Percentiles rank a stretch among this genome's conserved stretches.
Conservation (phyloP, 2,113 vertebrate genomes). For the Peromyscus californicus region DNA sequence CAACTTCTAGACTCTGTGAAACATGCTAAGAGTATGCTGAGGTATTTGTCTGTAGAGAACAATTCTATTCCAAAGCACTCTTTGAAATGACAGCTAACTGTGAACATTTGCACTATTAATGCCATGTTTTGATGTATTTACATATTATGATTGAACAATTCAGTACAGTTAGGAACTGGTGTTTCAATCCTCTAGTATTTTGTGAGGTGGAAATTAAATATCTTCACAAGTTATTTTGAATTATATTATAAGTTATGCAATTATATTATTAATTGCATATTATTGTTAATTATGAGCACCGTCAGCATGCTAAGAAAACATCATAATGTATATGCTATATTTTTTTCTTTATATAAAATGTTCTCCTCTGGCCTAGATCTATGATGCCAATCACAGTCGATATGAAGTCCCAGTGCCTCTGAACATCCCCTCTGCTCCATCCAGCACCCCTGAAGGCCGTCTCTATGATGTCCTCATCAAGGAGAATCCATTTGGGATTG, state of each 20-base stretch:
- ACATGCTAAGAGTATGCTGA: not conserved
- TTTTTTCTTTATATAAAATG: not conserved
- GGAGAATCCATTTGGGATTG: constrained; percentile 90
- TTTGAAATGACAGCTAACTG: not conserved
- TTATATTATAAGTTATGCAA: not conserved
- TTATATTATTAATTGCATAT: not conserved
- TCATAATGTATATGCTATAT: fast-evolving
- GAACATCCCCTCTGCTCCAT: constrained; percentile 82
- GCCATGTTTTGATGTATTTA: not conserved
- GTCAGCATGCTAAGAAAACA: not conserved
- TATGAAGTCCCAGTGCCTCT: constrained; percentile 93
- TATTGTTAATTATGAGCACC: not conserved
- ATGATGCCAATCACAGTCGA: constrained; percentile 88
- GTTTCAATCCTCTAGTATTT: not conserved
- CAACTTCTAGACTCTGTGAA: not conserved
- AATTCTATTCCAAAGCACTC: too few species aligned
- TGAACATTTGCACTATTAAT: not conserved
- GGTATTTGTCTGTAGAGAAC: not conserved
- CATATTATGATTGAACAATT: not conserved
- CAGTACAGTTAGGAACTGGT: not conserved
- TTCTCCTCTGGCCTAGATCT: constrained; percentile 87
- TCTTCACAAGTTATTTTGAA: not conserved
- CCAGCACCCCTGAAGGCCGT: constrained; percentile 79
- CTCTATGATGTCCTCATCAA: constrained; percentile 88
- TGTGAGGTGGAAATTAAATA: not conserved